phyloP scores from a whole-genome alignment of 2,797 vertebrate species.

The Carapus acus region DNA sequence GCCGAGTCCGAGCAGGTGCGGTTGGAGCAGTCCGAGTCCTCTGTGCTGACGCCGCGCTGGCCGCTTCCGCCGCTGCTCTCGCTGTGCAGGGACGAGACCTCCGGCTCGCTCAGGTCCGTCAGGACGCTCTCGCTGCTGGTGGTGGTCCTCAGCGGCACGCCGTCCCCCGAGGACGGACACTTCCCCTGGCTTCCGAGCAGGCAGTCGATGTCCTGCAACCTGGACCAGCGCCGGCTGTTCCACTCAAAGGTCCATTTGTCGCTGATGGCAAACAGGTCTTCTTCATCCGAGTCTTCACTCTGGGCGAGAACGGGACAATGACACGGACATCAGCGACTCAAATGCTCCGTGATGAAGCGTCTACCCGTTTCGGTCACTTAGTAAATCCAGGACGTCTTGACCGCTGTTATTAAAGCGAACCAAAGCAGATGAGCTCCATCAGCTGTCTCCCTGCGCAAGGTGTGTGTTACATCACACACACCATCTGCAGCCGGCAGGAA shows the following conservation, averaged over 20 bases:
- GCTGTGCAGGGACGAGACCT: constrained; percentile 90
- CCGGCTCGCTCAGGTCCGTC: constrained; percentile 93
- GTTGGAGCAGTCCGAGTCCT: constrained; percentile 72
- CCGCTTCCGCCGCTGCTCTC: constrained; percentile 89
- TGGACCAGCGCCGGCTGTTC: constrained; percentile 94
- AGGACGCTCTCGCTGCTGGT: constrained; percentile 94
- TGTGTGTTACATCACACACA: constrained; percentile 2
- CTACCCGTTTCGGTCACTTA: too few species aligned
- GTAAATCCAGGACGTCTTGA: too few species aligned
- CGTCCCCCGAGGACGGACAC: constrained; percentile 68
- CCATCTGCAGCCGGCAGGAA: constrained; percentile 21
- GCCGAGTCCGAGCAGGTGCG: constrained; percentile 71
- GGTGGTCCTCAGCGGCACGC: constrained; percentile 80
- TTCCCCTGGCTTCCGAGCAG: constrained; percentile 72
- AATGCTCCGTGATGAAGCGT: constrained; percentile 2
- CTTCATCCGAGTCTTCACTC: constrained; percentile 98
- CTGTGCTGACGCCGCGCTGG: constrained; percentile 62
- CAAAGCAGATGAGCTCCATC: not conserved
- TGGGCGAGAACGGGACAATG: constrained; percentile 50
- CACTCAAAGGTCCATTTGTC: constrained; percentile 99
- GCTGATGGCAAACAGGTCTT: constrained; percentile 94
- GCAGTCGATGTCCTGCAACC: constrained; percentile 85
- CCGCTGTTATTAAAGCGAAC: not conserved
- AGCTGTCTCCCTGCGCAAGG: not conserved
- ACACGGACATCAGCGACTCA: not conserved